These are phyloP conservation scores for Hipparchia semele DNA, from an alignment of 2,888 invertebrate genomes.

Conservation along the genomic window DNA sequence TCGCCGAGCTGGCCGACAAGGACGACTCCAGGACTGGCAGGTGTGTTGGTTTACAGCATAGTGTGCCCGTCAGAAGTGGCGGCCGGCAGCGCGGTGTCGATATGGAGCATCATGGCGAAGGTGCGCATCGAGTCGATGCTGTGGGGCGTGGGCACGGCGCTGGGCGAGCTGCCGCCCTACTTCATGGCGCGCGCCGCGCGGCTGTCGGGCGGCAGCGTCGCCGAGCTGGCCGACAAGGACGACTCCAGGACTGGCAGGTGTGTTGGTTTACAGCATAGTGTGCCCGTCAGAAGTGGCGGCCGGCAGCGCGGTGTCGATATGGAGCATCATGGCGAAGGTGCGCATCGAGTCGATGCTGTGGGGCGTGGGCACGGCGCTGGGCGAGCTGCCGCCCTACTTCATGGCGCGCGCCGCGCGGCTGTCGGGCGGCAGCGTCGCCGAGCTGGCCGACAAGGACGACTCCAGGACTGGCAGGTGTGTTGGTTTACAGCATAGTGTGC, in stretches of 20 bases:
- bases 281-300: slow-evolving; percentile 90
- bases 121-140: slow-evolving; percentile 97
- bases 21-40: slow-evolving; percentile 62
- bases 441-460: no score
- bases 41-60: slow-evolving; percentile 85
- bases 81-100: slow-evolving; percentile 86
- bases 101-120: slow-evolving; percentile 97
- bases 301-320: slow-evolving; percentile 88
- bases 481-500: slow-evolving; percentile 87
- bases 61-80: slow-evolving; percentile 92
- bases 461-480: no score
- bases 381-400: slow-evolving; percentile 82
- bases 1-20: slow-evolving; percentile 57
- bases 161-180: slow-evolving; percentile 99
- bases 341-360: slow-evolving; percentile 98
- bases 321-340: slow-evolving; percentile 97
- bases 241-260: slow-evolving; percentile 61
- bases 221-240: slow-evolving; percentile 58
- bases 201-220: slow-evolving; percentile 79
- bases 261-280: slow-evolving; percentile 81
- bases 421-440: no score
- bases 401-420: no score
- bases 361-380: slow-evolving; percentile 99
- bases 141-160: slow-evolving; percentile 98
- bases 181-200: slow-evolving; percentile 99